Conservation (phyloP, 1,140 invertebrate genomes). For the Pectinophora gossypiella region DNA sequence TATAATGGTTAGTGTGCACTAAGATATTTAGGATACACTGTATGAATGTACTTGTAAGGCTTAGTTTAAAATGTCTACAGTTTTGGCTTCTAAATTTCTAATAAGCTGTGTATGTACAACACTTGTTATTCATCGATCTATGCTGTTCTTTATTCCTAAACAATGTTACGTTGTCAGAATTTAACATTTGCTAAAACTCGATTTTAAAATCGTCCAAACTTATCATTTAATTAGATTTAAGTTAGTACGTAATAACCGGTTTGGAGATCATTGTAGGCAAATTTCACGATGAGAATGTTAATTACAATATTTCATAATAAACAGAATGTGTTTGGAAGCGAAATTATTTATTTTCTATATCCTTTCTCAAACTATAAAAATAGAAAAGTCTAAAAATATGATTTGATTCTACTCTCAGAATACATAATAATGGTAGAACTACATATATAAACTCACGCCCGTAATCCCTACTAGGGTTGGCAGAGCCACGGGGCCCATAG, state of each 20-base stretch:
- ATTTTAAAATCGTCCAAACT: conserved; percentile 45
- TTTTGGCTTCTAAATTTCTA: conserved; percentile 29
- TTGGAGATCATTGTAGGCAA: conserved; percentile 64
- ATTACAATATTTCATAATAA: conserved; percentile 62
- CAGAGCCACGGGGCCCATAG: no score
- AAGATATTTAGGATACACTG: conserved; percentile 38
- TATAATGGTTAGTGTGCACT: conserved; percentile 47
- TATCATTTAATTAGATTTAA: conserved; percentile 50
- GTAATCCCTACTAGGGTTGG: no score
- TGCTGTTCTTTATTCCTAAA: not conserved
- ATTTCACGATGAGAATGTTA: conserved; percentile 47
- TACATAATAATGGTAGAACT: no score
- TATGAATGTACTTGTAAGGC: conserved; percentile 28
- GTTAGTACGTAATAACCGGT: conserved; percentile 48
- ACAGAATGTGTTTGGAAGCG: conserved; percentile 60
- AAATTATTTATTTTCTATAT: conserved; percentile 10
- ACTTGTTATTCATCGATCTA: conserved; percentile 9
- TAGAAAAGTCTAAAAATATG: no score
- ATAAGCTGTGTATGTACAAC: conserved; percentile 18
- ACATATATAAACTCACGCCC: no score
- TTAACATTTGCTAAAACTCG: conserved; percentile 1
- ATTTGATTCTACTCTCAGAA: no score
- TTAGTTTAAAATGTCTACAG: conserved; percentile 17
- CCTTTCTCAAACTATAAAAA: no score
- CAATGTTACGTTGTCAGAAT: not conserved